Conservation (phyloP, 2,797 vertebrate species). For the Pangasius sanitwongsei region DNA sequence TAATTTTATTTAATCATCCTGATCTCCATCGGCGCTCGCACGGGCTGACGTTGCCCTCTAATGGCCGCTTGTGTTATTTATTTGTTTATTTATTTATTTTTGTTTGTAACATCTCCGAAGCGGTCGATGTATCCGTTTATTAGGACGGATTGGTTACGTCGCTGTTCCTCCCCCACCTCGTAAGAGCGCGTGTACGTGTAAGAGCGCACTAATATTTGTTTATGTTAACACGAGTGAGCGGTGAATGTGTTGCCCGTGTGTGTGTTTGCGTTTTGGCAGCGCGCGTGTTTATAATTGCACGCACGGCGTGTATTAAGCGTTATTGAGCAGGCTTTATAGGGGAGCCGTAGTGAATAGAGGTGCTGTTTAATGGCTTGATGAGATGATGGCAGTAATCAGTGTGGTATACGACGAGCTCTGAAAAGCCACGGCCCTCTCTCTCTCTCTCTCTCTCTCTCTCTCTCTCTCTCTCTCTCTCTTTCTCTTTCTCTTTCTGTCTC, state of each 20-base stretch:
- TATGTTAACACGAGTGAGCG: constrained; percentile 11
- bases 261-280: constrained; percentile 16
- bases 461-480: constrained; percentile 3
- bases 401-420: constrained; percentile 45
- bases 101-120: not conserved
- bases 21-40: not conserved
- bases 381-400: constrained; percentile 60
- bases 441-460: constrained; percentile 8
- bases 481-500: not conserved
- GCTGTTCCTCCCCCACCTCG: not conserved
- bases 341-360: constrained; percentile 49
- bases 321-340: constrained; percentile 54
- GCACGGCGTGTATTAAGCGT: constrained; percentile 46
- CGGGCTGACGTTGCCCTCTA: not conserved
- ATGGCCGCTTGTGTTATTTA: not conserved
- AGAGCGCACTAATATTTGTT: constrained; percentile 37
- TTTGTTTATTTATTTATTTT: not conserved
- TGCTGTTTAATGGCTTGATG: constrained; percentile 59
- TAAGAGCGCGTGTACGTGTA: not conserved
- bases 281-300: constrained; percentile 43
- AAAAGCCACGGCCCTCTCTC: constrained; percentile 40
- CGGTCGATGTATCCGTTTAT: not conserved
- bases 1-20: not conserved
- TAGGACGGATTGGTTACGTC: not conserved
- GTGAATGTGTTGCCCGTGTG: constrained; percentile 11